Conservation (phyloP, 2,113 vertebrate genomes). For the Clarias magur region DNA sequence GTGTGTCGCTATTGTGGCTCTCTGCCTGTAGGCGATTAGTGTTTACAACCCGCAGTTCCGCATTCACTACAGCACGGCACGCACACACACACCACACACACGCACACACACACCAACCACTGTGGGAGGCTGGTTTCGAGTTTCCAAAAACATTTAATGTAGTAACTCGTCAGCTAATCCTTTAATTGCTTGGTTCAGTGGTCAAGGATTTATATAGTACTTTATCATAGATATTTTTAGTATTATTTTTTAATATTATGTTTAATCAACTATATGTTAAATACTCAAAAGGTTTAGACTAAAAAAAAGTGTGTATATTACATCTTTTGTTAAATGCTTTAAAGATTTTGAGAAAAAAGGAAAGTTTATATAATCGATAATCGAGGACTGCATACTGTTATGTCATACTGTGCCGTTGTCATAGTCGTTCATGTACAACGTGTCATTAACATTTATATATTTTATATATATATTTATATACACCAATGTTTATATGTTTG, state of each 20-base stretch:
- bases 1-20: conserved; percentile 4
- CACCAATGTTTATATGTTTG: no score
- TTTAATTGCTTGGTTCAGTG: background rate
- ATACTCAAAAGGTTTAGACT: background rate
- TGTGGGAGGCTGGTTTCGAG: background rate
- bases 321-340: background rate
- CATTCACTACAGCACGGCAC: conserved; percentile 26
- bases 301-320: background rate
- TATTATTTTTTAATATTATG: no score
- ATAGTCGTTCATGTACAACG: no score
- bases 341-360: background rate
- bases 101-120: background rate
- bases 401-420: no score
- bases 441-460: no score
- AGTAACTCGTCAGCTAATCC: background rate
- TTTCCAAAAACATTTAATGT: background rate
- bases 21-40: conserved; percentile 31
- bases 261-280: background rate
- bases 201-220: background rate
- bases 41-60: conserved; percentile 45
- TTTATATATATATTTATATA: no score
- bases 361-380: no score
- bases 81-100: background rate
- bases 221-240: no score
- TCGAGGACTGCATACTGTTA: no score